phyloP scores from a whole-genome alignment of 2,888 invertebrate genomes.

The Eupithecia abbreviata region DNA sequence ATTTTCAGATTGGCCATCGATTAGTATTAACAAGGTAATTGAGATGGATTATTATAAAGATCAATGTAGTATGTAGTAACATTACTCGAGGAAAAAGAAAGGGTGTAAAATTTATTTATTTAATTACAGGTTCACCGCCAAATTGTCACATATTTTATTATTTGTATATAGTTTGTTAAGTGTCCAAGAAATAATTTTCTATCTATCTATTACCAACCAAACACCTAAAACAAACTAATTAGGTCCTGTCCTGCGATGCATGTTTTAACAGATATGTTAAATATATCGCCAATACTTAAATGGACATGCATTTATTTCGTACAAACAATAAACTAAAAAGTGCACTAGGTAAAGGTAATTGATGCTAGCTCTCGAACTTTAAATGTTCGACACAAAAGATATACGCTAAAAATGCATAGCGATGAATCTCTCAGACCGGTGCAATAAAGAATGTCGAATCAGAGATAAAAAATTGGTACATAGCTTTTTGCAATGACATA shows the following conservation, averaged over 20 bases:
- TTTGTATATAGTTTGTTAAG: no score
- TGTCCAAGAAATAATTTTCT: no score
- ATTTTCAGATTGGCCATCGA: neutral
- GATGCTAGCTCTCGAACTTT: neutral
- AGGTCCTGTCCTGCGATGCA: no score
- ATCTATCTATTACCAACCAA: no score
- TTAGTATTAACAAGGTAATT: neutral
- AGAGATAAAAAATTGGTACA: slow-evolving; percentile 32
- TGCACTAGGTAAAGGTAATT: neutral
- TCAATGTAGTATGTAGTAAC: neutral
- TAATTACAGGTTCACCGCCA: no score
- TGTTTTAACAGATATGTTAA: neutral
- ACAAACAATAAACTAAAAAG: neutral
- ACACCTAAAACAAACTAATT: no score
- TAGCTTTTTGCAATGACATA: neutral
- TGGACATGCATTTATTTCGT: neutral
- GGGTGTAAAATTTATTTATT: no score
- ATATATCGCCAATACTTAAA: neutral
- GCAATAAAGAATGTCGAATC: slow-evolving; percentile 37
- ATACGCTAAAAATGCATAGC: slow-evolving; percentile 33
- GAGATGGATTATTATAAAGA: neutral
- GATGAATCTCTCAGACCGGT: slow-evolving; percentile 28
- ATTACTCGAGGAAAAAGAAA: neutral
- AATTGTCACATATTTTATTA: no score
- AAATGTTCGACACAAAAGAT: slow-evolving; percentile 15